Conservation (phyloP, 1,140 invertebrate genomes). For the Oryzaephilus surinamensis region DNA sequence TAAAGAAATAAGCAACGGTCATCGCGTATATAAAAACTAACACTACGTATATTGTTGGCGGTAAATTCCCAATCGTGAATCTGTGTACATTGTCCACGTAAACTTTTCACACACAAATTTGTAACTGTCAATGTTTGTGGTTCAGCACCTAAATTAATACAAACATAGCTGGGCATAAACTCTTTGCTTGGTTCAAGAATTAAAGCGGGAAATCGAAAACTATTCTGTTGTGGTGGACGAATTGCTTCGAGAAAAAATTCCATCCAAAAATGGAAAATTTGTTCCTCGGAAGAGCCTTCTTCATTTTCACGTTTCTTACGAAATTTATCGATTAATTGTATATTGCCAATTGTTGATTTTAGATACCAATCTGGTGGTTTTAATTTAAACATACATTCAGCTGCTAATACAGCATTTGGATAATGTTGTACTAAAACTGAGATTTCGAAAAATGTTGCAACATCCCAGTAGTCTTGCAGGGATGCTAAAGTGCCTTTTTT, state of each 20-base stretch:
- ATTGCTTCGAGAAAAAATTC: slow-evolving; percentile 96
- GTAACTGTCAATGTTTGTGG: slow-evolving; percentile 81
- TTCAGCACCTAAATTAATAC: slow-evolving; percentile 86
- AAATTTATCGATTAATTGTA: slow-evolving; percentile 88
- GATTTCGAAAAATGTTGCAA: slow-evolving; percentile 99
- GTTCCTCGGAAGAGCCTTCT: slow-evolving; percentile 63
- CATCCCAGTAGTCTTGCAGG: slow-evolving; percentile 97
- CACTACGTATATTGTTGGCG: slow-evolving; percentile 82
- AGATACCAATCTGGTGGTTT: slow-evolving; percentile 99
- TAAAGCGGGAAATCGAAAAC: slow-evolving; percentile 82
- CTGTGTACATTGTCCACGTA: slow-evolving; percentile 66
- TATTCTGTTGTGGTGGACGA: slow-evolving; percentile 62
- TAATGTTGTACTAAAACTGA: slow-evolving; percentile 96
- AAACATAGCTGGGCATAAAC: slow-evolving; percentile 90
- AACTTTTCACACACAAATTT: slow-evolving; percentile 70
- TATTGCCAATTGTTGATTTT: slow-evolving; percentile 97
- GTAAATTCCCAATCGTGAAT: slow-evolving; percentile 92
- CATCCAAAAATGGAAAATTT: slow-evolving; percentile 94
- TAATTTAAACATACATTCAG: slow-evolving; percentile 97
- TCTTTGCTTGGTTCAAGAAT: slow-evolving; percentile 89
- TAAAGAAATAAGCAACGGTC: slow-evolving; percentile 93
- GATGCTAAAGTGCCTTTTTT: slow-evolving; percentile 91
- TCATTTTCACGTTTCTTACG: slow-evolving; percentile 67
- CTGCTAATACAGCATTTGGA: slow-evolving; percentile 92
- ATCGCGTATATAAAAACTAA: slow-evolving; percentile 91